Percentiles rank a stretch among this genome's conserved stretches.
These are phyloP conservation scores for Heliconius congener DNA, from an alignment of 1,140 invertebrate genomes.

Conservation along the genomic window DNA sequence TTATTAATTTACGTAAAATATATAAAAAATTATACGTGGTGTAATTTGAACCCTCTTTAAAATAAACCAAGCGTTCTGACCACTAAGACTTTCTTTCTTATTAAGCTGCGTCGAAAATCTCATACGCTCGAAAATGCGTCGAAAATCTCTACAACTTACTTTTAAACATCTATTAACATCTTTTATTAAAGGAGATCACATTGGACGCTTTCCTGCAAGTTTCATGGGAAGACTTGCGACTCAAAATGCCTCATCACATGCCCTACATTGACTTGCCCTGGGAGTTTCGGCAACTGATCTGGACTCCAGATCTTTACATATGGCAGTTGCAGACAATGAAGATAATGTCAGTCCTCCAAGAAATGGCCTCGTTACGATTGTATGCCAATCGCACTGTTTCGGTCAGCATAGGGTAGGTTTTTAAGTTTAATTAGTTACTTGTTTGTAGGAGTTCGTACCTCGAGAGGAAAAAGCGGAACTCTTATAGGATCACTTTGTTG, in stretches of 20 bases:
- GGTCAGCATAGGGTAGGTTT: conserved; percentile 83
- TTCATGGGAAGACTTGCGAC: conserved; percentile 81
- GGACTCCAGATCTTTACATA: conserved; percentile 84
- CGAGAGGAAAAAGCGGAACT: too few relatives aligned
- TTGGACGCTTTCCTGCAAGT: conserved; percentile 84
- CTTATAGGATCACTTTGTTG: too few relatives aligned
- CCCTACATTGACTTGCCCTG: conserved; percentile 83
- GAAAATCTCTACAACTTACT: background rate
- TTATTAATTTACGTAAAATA: too few relatives aligned
- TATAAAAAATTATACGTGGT: too few relatives aligned
- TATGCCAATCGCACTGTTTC: conserved; percentile 83
- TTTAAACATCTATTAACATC: background rate
- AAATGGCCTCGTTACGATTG: conserved; percentile 82
- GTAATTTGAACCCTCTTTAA: too few relatives aligned
- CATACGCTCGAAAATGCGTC: too few relatives aligned
- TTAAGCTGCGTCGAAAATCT: too few relatives aligned
- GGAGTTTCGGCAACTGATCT: conserved; percentile 82
- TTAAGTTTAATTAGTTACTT: background rate
- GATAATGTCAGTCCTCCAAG: conserved; percentile 82
- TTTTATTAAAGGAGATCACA: conserved; percentile 81
- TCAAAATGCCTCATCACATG: conserved; percentile 70
- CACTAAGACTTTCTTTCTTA: too few relatives aligned
- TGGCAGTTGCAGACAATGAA: conserved; percentile 83
- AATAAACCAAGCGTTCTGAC: too few relatives aligned
- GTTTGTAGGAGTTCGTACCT: too few relatives aligned